Conservation (phyloP, 2,113 vertebrate genomes). For the Neolamprologus cancellatus region DNA sequence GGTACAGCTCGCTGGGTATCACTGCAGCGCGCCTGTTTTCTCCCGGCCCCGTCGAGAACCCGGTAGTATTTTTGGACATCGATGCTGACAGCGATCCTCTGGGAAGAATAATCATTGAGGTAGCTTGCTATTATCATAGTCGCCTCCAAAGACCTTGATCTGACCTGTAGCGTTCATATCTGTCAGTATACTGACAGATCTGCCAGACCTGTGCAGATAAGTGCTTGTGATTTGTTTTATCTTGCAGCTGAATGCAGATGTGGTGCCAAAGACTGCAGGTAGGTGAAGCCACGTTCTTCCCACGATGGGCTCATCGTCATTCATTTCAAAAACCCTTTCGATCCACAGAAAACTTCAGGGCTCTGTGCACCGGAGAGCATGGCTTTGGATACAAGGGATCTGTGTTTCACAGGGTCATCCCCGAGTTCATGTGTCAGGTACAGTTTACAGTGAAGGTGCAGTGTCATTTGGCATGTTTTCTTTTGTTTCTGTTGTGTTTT, state of each 20-base stretch:
- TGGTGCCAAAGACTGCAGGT: conserved; percentile 93
- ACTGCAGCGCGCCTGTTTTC: conserved; percentile 49
- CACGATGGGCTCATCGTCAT: neutral
- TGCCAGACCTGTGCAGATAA: neutral
- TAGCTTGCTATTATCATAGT: conserved; percentile 36
- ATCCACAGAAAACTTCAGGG: conserved; percentile 84
- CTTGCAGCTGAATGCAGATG: conserved; percentile 82
- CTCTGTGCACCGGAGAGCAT: conserved; percentile 87
- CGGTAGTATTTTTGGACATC: conserved; percentile 83
- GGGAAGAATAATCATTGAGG: conserved; percentile 84
- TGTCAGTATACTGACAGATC: neutral
- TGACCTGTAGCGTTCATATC: neutral
- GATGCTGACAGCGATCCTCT: conserved; percentile 79
- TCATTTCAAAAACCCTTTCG: neutral
- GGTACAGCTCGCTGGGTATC: conserved; percentile 54
- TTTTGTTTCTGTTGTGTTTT: neutral
- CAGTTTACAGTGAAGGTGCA: neutral
- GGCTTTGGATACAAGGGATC: conserved; percentile 94
- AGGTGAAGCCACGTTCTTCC: neutral
- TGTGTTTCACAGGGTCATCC: conserved; percentile 89
- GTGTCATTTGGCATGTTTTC: neutral
- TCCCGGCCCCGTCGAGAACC: conserved; percentile 62
- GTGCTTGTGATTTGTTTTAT: neutral
- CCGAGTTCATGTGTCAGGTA: conserved; percentile 97
- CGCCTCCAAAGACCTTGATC: neutral